Evolutionary conservation across 2,888 invertebrate species (phyloP), one percentile per base, ranked within the genome.

Genomic region (Drosophila testacea): DNA sequence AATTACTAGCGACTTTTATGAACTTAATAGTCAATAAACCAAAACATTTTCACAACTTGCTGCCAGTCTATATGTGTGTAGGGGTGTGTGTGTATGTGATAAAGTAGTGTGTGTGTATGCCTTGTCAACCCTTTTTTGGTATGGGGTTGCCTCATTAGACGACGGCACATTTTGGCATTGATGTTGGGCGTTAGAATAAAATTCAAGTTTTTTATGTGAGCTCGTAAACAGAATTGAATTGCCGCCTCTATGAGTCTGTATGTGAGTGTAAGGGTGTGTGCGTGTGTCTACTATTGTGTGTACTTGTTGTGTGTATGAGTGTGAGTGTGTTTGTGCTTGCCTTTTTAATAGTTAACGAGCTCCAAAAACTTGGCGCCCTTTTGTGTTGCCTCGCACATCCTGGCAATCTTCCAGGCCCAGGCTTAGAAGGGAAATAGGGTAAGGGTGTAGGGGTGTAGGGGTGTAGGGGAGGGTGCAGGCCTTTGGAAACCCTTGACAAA

Each of bases 201-300:
- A 90, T 77, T 83, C 77, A 81, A 83, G 83, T 89, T 90, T 90
- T 91, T 91, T 90, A 91, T 90, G 90, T 67, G 69, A 73, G 90
- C 90, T 81, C 91, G 88, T 91, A 91, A 91, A 91, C 79, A 85
- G 89, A 88, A 89, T 90, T 89, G 83, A 88, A 90, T 90, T 89
- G 84, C 81, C 70, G 27, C 28, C 48, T 22, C 44, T 36, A 27
- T 34, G 32, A 32, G 13, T 62, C 65, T 60, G 68, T 39, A 9
- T 36, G 62, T 22, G 50, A 13, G 59, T n/a, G 10, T 16, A 6
- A 7, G 47, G n/a, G 22, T 41, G 30, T 48, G 46, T 50, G 55
- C 54, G 59, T 56, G 28, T 54, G 38, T 47, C 44, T 50, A 69
- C 66, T 75, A 68, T 65, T 61, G 46, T 71, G 62, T 39, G 30